Evolutionary conservation across 2,113 vertebrate species (phyloP).

Genomic region (Laticauda laticaudata): DNA sequence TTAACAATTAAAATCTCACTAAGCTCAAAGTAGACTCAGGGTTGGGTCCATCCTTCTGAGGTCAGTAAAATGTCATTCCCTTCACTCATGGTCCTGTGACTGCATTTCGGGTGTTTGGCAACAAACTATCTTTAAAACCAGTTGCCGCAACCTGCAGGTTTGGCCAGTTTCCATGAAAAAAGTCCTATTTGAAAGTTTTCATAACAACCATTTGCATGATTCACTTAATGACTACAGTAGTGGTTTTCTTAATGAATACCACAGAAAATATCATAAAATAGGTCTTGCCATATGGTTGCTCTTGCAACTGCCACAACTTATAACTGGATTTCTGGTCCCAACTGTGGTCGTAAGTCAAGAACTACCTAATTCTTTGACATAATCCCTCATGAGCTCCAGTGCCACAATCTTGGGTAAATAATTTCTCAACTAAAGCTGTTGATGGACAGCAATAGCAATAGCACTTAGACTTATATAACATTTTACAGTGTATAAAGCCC

Average conservation of each 20-base stretch:
- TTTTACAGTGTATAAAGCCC: too few relatives aligned
- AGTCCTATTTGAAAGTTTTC: neutral
- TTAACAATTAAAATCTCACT: too few relatives aligned
- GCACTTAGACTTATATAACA: too few relatives aligned
- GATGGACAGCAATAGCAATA: neutral
- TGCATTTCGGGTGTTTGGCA: neutral
- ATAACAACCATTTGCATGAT: neutral
- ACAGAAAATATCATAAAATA: neutral
- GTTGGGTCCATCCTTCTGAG: too few relatives aligned
- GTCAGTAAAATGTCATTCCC: neutral
- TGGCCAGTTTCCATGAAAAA: neutral
- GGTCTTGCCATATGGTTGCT: too few relatives aligned
- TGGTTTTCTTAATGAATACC: neutral
- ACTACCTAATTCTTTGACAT: neutral
- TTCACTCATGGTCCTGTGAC: neutral
- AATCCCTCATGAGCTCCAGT: neutral
- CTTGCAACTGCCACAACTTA: neutral
- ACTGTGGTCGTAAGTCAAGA: too few relatives aligned
- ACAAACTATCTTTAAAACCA: neutral
- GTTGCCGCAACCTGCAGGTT: neutral
- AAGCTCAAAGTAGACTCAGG: too few relatives aligned
- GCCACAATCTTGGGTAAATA: neutral
- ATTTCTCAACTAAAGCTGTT: neutral
- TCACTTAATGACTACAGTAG: neutral
- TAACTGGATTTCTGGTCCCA: neutral